Base-by-base conservation (phyloP, 92 coral and sea anemone species). In the Pocillopora meandrina region DNA sequence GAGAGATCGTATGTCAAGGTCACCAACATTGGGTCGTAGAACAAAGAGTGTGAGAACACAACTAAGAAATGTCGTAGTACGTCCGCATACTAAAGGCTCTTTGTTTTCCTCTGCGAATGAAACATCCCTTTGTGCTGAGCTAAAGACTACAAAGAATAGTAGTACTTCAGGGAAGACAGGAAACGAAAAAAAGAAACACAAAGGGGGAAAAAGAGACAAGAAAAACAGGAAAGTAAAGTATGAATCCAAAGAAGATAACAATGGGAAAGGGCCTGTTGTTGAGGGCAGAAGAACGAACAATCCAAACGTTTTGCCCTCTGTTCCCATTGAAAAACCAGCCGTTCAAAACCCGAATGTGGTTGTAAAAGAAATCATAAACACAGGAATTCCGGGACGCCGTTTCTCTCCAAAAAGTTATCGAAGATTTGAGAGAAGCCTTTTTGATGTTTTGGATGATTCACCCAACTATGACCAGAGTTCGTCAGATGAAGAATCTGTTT, bases 291-390 rank as follows among this genome's bases (percentile, higher is more conserved):
- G 23, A 74, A 76, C 63, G 73, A 78, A 19, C 65, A 65, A 61
- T 20, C 47, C 72, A 67, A 12, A 56, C 1, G 74, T 83, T 74
- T 65, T 75, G 11, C 82, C 81, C 1, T 73, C 75, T 12, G 87
- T 56, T 15, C 60, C 84, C 58, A 6, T 87, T 3, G 93, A 90
- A 89, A 94, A 72, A 91, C 65, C 33, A 49, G 92, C 86, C 55
- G 82, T 88, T 65, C 76, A 74, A 33, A 92, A 88, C 16, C 86
- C 84, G 13, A 92, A 92, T 67, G 89, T 96, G 59, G 84, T 92
- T 33, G 71, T 95, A 13, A 95, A 96, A 59, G 97, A 96, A 61
- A 86, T 96, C 23, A 93, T 96, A 13, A 96, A 96, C 88, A 96
- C 99, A 19, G 95, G 99, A 3, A 86, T 89, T 56, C 98, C 94